Conservation (phyloP, 2,888 invertebrate species). For the Nemurella pictetii region DNA sequence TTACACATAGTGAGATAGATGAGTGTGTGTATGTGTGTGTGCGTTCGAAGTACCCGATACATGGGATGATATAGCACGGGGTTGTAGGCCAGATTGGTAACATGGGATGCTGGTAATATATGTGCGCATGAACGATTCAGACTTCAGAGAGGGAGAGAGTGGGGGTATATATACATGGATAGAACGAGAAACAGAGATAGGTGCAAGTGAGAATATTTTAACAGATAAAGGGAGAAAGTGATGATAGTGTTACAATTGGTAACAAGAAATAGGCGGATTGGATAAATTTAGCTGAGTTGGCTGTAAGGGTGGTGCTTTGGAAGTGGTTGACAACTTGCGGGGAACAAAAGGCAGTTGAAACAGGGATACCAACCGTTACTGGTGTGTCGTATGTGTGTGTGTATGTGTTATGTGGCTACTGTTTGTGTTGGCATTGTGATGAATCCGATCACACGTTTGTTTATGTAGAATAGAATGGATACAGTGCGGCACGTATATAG, state of each 20-base stretch:
- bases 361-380: conserved; percentile 1
- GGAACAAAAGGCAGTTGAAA: neutral
- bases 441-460: neutral
- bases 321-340: neutral
- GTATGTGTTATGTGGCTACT: neutral
- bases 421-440: neutral
- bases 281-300: conserved; percentile 30
- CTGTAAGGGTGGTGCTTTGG: neutral
- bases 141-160: neutral
- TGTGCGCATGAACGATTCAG: neutral
- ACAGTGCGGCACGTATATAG: neutral
- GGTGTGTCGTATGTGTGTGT: neutral
- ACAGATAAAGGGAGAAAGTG: conserved; percentile 23
- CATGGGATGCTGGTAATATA: conserved; percentile 3
- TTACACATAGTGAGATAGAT: conserved; percentile 6
- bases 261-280: conserved; percentile 35
- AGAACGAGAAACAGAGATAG: neutral
- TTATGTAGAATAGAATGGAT: neutral
- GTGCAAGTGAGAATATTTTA: neutral
- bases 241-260: conserved; percentile 22
- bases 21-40: neutral
- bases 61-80: neutral
- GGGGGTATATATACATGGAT: neutral
- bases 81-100: neutral
- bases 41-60: neutral